Conservation (phyloP, 2,797 vertebrate genomes). For the Podargus strigoides region DNA sequence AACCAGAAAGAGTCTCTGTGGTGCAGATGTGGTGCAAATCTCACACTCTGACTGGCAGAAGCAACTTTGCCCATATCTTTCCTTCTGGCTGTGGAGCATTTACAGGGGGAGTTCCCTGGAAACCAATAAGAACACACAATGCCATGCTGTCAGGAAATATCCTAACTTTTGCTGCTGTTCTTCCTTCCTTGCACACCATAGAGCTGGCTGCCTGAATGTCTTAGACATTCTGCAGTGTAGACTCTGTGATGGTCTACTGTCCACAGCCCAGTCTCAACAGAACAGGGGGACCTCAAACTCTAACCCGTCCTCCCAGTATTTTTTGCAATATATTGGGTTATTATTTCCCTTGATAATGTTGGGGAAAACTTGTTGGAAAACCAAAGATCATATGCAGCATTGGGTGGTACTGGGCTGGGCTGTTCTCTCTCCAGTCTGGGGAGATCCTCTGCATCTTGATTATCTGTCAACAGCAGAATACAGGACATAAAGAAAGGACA, state of each 20-base stretch:
- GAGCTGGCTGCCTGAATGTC: neutral
- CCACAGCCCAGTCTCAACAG: neutral
- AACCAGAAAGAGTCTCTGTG: neutral
- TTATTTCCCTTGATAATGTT: neutral
- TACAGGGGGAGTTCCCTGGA: neutral
- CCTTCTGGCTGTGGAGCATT: neutral
- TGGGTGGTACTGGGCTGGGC: neutral
- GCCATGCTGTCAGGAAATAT: neutral
- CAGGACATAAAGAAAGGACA: accelerated
- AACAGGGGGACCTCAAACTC: neutral
- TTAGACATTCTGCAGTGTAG: neutral
- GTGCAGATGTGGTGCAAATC: neutral
- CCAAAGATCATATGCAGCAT: neutral
- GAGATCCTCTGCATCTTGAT: neutral
- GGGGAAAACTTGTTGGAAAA: neutral
- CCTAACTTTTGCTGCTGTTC: neutral
- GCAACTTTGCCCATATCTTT: neutral
- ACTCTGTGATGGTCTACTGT: neutral
- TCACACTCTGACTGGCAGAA: neutral
- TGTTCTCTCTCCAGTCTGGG: neutral
- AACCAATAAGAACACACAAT: neutral
- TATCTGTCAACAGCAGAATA: neutral
- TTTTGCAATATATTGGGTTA: neutral
- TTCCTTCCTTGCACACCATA: neutral
- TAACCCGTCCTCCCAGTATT: neutral